Percentiles rank a stretch among this genome's conserved stretches.
Conservation (phyloP, 1,140 invertebrate species). For the Anoplophora glabripennis region DNA sequence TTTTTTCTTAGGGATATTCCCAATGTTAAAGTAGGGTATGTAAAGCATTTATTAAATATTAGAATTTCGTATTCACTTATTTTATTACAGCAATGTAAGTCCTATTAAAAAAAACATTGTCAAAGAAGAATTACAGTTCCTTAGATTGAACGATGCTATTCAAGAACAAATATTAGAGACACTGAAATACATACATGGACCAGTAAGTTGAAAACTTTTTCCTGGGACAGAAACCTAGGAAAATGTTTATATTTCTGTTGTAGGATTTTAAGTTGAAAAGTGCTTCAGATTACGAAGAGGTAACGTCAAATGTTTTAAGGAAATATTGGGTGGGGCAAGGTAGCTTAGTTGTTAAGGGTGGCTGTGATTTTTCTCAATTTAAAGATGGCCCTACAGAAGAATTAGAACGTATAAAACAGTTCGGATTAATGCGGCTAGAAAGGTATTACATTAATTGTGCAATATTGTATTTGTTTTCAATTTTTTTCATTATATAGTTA, state of each 20-base stretch:
- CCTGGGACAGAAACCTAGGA: background rate
- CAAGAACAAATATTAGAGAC: conserved; percentile 69
- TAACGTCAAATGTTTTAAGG: conserved; percentile 61
- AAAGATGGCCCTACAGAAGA: conserved; percentile 53
- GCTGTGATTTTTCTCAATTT: conserved; percentile 61
- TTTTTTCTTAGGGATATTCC: conserved; percentile 42
- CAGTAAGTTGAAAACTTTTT: conserved; percentile 42
- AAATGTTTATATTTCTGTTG: conserved; percentile 27
- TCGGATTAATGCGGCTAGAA: conserved; percentile 67
- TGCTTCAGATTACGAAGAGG: conserved; percentile 57
- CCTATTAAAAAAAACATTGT: conserved; percentile 49
- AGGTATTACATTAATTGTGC: conserved; percentile 48
- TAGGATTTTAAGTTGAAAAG: conserved; percentile 53
- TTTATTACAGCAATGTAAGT: conserved; percentile 25
- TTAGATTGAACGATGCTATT: conserved; percentile 61
- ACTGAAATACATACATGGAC: conserved; percentile 65
- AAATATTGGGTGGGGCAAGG: conserved; percentile 73
- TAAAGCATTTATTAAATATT: conserved; percentile 2
- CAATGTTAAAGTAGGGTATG: conserved; percentile 43
- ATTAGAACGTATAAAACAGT: conserved; percentile 61
- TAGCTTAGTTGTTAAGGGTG: conserved; percentile 67
- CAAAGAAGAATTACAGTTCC: conserved; percentile 69
- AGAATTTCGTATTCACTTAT: conserved; percentile 3
- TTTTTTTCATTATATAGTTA: conserved; percentile 51
- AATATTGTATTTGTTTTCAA: background rate